These are phyloP conservation scores for Machimus atricapillus DNA, from an alignment of 2,888 invertebrate genomes.

Conservation along the genomic window DNA sequence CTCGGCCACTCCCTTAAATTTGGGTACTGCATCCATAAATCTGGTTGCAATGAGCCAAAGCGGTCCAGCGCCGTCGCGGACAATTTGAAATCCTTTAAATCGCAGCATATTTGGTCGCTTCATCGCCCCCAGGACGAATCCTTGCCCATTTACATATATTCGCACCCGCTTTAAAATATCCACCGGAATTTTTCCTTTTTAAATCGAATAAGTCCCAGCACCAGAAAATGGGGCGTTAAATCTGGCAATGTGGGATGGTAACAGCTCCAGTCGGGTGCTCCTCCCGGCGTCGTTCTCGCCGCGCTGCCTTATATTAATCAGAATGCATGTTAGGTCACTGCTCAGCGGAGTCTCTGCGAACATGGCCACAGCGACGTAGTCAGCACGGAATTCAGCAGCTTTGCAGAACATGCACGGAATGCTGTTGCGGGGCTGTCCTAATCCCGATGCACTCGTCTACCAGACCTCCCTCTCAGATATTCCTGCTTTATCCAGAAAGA, in stretches of 20 bases:
- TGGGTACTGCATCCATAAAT: background rate
- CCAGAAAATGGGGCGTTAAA: slow-evolving; percentile 15
- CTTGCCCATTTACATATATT: slow-evolving; percentile 21
- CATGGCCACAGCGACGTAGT: background rate
- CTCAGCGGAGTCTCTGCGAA: background rate
- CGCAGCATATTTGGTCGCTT: background rate
- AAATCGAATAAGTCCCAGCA: background rate
- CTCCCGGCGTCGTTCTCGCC: background rate
- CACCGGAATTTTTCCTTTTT: background rate
- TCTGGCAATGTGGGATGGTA: slow-evolving; percentile 19
- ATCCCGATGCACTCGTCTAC: background rate
- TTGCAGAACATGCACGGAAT: background rate
- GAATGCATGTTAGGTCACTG: slow-evolving; percentile 33
- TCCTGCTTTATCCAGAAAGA: background rate
- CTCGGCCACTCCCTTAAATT: background rate
- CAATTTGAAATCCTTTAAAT: background rate
- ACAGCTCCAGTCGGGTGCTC: background rate
- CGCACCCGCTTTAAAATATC: slow-evolving; percentile 16
- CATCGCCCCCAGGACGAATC: background rate
- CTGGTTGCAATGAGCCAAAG: background rate
- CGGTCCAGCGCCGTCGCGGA: background rate
- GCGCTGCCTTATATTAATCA: slow-evolving; percentile 31
- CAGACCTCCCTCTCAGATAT: background rate
- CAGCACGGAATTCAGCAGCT: background rate
- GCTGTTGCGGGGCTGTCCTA: background rate